These are phyloP conservation scores for Petrolisthes cinctipes DNA, from an alignment of 2,888 invertebrate species.

Conservation along the genomic window DNA sequence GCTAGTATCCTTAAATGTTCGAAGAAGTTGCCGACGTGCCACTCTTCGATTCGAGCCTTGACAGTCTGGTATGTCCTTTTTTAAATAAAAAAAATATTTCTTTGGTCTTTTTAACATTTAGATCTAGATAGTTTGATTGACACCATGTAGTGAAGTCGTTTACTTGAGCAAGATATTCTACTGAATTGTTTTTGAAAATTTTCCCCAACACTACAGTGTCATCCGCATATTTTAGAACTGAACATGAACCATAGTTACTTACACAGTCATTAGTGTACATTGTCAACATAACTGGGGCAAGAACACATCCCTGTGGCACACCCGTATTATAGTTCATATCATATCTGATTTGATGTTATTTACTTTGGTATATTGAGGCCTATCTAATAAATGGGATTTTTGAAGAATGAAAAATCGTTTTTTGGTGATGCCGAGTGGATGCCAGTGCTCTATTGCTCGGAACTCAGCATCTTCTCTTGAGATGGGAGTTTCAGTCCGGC, in stretches of 20 bases:
- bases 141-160: constrained; percentile 18
- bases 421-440: too few species aligned
- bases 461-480: too few species aligned
- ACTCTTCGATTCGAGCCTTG: too few species aligned
- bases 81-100: constrained; percentile 5
- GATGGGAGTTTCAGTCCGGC: too few species aligned
- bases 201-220: constrained; percentile 3
- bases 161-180: constrained; percentile 22
- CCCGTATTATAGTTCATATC: neutral
- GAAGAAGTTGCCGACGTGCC: too few species aligned
- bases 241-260: too few species aligned
- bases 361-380: too few species aligned
- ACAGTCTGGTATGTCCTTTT: neutral
- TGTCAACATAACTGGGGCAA: constrained; percentile 4
- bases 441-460: too few species aligned
- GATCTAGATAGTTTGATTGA: constrained; percentile 14
- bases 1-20: too few species aligned
- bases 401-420: too few species aligned
- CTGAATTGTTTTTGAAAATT: constrained; percentile 7
- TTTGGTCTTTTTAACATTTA: constrained; percentile 18
- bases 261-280: constrained; percentile 3
- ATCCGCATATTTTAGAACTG: constrained; percentile 18
- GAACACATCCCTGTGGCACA: constrained; percentile 16
- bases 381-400: too few species aligned
- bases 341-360: too few species aligned